A percentile compares a stretch with the other conserved stretches of the same genome.
Evolutionary conservation across 1,140 invertebrate species (phyloP).

Genomic region (Zaprionus taronus): DNA sequence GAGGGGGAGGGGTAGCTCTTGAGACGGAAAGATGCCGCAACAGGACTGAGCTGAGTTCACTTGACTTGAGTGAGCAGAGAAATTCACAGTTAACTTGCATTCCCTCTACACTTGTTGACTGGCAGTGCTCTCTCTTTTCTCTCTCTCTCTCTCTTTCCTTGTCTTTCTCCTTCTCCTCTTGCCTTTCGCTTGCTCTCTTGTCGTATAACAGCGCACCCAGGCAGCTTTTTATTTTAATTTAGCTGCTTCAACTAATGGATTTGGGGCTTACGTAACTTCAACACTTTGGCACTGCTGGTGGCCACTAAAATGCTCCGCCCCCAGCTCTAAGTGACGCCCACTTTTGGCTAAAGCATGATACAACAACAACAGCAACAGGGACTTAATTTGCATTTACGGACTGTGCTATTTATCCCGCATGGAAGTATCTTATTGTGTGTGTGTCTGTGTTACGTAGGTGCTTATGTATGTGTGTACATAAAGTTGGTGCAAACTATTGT

Average conservation of each 20-base stretch:
- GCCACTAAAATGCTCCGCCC: background rate
- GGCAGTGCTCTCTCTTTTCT: background rate
- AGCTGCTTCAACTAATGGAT: constrained; percentile 78
- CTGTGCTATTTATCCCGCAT: constrained; percentile 24
- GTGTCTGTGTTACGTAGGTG: constrained; percentile 9
- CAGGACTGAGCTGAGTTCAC: constrained; percentile 1
- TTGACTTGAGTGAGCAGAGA: constrained; percentile 1
- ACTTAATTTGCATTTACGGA: constrained; percentile 77
- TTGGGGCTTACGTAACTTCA: constrained; percentile 77
- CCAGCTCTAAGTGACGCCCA: constrained; percentile 27
- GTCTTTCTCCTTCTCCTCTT: background rate
- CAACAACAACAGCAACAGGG: constrained; percentile 8
- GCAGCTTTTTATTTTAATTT: constrained; percentile 75
- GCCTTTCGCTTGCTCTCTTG: background rate
- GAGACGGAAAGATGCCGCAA: constrained; percentile 15
- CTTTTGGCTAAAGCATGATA: constrained; percentile 25
- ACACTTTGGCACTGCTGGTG: constrained; percentile 71
- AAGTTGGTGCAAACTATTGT: constrained; percentile 59
- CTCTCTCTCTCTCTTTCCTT: background rate
- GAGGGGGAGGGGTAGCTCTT: background rate
- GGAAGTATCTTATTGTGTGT: constrained; percentile 25
- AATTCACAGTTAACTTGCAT: constrained; percentile 38
- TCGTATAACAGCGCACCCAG: constrained; percentile 22
- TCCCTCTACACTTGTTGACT: constrained; percentile 60
- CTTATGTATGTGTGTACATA: constrained; percentile 26